Evolutionary conservation across 2,888 invertebrate genomes (phyloP).

Genomic region (Scaptomyza flava): DNA sequence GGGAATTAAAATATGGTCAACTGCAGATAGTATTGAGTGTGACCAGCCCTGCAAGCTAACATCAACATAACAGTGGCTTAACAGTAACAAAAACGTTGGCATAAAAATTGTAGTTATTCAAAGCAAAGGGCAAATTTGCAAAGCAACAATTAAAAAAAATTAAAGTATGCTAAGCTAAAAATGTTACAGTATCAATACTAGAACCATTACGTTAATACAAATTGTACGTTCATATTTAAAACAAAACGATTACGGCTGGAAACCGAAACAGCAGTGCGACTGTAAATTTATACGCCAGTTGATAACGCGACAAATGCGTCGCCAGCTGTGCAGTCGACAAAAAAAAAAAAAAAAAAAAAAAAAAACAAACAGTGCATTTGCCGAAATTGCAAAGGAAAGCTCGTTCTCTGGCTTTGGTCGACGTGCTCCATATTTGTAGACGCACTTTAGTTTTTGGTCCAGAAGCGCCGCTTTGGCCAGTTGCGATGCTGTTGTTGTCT

Average conservation of each 20-base stretch:
- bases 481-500: conserved; percentile 50
- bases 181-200: background rate
- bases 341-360: background rate
- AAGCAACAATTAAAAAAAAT: conserved; percentile 8
- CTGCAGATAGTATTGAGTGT: background rate
- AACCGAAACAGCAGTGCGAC: conserved; percentile 4
- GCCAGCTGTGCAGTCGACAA: conserved; percentile 38
- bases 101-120: conserved; percentile 25
- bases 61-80: conserved; percentile 17
- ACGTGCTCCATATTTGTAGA: conserved; percentile 8
- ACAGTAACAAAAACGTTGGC: conserved; percentile 16
- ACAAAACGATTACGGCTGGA: background rate
- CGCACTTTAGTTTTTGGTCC: conserved; percentile 11
- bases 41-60: conserved; percentile 35
- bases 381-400: conserved; percentile 25
- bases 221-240: background rate
- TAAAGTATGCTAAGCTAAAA: conserved; percentile 16
- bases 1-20: background rate
- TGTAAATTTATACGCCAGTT: conserved; percentile 22
- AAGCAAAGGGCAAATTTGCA: conserved; percentile 1
- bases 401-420: conserved; percentile 5
- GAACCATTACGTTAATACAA: conserved; percentile 5
- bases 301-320: conserved; percentile 31
- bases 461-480: conserved; percentile 25
- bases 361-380: conserved; percentile 1